Conservation (phyloP, 2,113 vertebrate species). For the Phylloscopus trochiloides region DNA sequence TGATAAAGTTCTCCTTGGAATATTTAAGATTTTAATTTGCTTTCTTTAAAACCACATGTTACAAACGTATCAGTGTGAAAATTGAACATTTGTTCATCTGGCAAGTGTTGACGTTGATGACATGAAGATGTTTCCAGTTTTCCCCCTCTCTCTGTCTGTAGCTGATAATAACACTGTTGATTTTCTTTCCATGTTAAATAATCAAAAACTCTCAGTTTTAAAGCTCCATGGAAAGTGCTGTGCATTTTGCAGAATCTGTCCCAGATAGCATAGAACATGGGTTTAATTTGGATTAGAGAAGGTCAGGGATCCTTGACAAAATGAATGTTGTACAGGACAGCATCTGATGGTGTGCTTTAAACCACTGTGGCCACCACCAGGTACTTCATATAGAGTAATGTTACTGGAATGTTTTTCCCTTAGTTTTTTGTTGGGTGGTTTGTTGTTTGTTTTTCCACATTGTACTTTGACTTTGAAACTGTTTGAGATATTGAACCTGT, state of each 20-base stretch:
- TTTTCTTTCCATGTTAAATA: background rate
- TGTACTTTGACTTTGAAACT: background rate
- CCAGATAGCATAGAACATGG: rapidly evolving
- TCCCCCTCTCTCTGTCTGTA: rapidly evolving
- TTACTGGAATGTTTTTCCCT: background rate
- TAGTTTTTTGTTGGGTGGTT: background rate
- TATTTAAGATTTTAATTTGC: background rate
- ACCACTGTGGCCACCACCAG: background rate
- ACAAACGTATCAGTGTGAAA: background rate
- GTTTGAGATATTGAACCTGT: background rate
- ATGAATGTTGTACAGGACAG: background rate
- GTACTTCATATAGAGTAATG: background rate
- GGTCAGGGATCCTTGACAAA: background rate
- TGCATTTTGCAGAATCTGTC: background rate
- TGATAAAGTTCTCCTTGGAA: too few relatives aligned
- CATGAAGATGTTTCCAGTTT: background rate
- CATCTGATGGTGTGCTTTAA: background rate
- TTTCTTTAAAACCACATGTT: background rate
- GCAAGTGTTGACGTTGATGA: background rate
- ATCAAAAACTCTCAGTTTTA: background rate
- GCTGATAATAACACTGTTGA: background rate
- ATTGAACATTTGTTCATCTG: background rate
- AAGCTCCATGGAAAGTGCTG: background rate
- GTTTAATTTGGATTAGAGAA: background rate
- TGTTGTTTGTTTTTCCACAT: background rate